These are phyloP conservation scores for Lampris megalopsis DNA, from an alignment of 2,113 vertebrate genomes.

Conservation along the genomic window DNA sequence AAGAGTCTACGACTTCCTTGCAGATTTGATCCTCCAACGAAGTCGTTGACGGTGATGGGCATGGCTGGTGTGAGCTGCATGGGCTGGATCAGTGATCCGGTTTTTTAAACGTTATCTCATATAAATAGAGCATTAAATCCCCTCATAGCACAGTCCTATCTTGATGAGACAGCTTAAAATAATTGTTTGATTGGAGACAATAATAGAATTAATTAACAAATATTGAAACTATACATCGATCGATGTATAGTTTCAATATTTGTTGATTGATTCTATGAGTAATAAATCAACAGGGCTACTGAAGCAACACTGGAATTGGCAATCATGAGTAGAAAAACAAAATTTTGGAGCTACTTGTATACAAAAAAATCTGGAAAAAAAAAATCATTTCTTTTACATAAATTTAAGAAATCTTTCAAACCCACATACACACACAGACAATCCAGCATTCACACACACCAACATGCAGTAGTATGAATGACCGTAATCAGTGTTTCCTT, in stretches of 20 bases:
- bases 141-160: conserved; percentile 30
- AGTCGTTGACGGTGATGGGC: conserved; percentile 20
- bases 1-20: not conserved
- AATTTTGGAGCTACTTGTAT: conserved; percentile 43
- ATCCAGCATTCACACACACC: conserved; percentile 49
- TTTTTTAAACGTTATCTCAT: conserved; percentile 23
- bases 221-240: conserved; percentile 72
- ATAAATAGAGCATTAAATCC: conserved; percentile 25
- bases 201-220: conserved; percentile 27
- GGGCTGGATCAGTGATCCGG: conserved; percentile 4
- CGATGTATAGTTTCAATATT: conserved; percentile 73
- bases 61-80: not conserved
- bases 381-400: conserved; percentile 26
- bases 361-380: conserved; percentile 48
- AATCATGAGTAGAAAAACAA: conserved; percentile 63
- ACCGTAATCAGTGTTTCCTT: conserved; percentile 31
- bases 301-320: conserved; percentile 77
- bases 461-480: conserved; percentile 24
- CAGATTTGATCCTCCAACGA: conserved; percentile 24
- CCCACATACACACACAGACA: conserved; percentile 13
- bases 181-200: conserved; percentile 45
- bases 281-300: conserved; percentile 11
- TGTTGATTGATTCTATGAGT: conserved; percentile 20
- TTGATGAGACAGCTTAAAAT: not conserved
- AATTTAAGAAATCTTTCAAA: conserved; percentile 13